Evolutionary conservation across 2,113 vertebrate genomes (phyloP), one percentile per base, ranked within the genome.

Genomic region (Scomber japonicus): DNA sequence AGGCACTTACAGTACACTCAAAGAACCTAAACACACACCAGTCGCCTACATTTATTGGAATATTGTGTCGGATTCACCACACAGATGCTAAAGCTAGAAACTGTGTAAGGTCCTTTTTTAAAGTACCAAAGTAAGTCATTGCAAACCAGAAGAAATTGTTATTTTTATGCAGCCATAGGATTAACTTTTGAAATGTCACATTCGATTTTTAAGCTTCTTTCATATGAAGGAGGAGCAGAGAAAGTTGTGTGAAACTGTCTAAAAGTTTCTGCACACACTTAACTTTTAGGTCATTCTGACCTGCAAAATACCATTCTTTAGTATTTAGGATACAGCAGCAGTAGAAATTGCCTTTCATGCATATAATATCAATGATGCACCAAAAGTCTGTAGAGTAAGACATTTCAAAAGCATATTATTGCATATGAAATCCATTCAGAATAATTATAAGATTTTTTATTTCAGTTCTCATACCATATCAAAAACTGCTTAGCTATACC

Each of bases 151-250:
- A 40, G 35, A 16, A 27, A 45, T 44, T 40, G 11, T 31, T 56
- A 19, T 51, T 57, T 11, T 30, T 24, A 64, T 30, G 62, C 10
- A 16, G 44, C 8, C 40, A 17, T 46, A 45, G 1, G 17, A 27
- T 9, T 10, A 13, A 14, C 57, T 44, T 70, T 15, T 49, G 4
- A 77, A 71, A 61, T 67, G 73, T 10, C 67, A 71, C 30, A 75
- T 76, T 75, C 63, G 5, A 64, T 27, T 17, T 15, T 4, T 7
- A 4, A 17, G 13, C 35, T 40, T 40, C 35, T 40, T 40, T 40
- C 35, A 8, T 40, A 40, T 40, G 35, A 40, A 40, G 0, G 2
- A 65, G 24, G 2, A 65, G 24, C 10, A 40, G 27, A 44, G 46
- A 7, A 57, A 24, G 46, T 19, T 57, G 31, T 5, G 0, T 35